Percentiles rank a stretch among this genome's conserved stretches.
Evolutionary conservation across 1,140 invertebrate genomes (phyloP).

Genomic region (Caenorhabditis latens): DNA sequence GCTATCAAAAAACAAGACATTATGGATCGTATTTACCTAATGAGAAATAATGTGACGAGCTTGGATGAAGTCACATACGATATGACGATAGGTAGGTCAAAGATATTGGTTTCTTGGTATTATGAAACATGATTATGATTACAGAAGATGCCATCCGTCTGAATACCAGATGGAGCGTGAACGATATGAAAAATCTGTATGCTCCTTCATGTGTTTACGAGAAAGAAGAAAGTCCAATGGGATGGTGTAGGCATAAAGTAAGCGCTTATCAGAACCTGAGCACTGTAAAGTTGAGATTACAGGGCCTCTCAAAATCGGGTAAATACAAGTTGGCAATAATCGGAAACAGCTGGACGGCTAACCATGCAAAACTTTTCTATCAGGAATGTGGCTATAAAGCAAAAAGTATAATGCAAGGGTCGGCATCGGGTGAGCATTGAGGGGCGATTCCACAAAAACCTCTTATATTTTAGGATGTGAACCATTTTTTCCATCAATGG

Average conservation of each 20-base stretch:
- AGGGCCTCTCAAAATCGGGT: neutral
- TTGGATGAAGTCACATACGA: neutral
- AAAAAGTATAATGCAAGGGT: constrained; percentile 16
- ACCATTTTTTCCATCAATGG: neutral
- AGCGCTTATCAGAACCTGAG: too few relatives aligned
- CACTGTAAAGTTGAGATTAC: neutral
- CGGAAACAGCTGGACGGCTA: constrained; percentile 23
- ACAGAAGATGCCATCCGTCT: neutral
- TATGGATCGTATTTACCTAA: neutral
- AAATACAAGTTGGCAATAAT: constrained; percentile 4
- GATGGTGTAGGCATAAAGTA: constrained; percentile 17
- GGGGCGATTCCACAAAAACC: too few relatives aligned
- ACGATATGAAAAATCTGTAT: neutral
- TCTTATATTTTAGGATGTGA: too few relatives aligned
- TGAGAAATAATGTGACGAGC: neutral
- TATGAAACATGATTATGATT: neutral
- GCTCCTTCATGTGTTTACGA: neutral
- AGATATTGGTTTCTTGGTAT: too few relatives aligned
- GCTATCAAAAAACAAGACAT: neutral
- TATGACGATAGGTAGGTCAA: neutral
- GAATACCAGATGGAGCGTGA: neutral
- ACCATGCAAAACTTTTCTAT: neutral
- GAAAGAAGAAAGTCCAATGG: neutral
- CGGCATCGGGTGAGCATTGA: neutral
- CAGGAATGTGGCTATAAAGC: constrained; percentile 21